Evolutionary conservation across 2,888 invertebrate species (phyloP).

Genomic region (Eristalis pertinax): DNA sequence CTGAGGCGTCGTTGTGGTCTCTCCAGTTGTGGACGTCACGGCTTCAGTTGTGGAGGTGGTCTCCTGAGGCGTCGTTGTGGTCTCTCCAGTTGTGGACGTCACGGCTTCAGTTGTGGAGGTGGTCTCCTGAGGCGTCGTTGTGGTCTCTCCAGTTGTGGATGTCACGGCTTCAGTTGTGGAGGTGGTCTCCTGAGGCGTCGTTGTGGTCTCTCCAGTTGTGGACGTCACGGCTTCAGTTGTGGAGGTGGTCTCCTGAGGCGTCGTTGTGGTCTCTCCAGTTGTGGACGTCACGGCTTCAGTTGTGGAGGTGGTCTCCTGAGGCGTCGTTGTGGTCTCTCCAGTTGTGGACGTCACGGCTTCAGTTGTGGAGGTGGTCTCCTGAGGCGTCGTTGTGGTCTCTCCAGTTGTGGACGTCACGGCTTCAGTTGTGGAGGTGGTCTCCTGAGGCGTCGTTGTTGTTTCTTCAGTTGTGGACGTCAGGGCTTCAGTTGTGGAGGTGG

Average conservation of each 20-base stretch:
- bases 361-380: background rate
- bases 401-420: background rate
- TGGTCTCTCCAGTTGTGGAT: background rate
- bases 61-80: background rate
- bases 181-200: background rate
- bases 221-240: background rate
- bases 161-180: background rate
- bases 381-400: background rate
- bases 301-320: background rate
- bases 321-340: background rate
- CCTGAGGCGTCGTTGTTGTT: background rate
- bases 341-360: background rate
- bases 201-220: background rate
- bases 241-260: background rate
- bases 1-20: background rate
- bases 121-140: background rate
- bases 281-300: background rate
- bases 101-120: background rate
- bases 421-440: background rate
- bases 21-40: background rate
- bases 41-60: background rate
- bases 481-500: background rate
- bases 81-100: background rate
- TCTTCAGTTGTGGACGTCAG: background rate
- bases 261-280: background rate